Evolutionary conservation across 2,888 invertebrate species (phyloP).

Genomic region (Plebejus argus): DNA sequence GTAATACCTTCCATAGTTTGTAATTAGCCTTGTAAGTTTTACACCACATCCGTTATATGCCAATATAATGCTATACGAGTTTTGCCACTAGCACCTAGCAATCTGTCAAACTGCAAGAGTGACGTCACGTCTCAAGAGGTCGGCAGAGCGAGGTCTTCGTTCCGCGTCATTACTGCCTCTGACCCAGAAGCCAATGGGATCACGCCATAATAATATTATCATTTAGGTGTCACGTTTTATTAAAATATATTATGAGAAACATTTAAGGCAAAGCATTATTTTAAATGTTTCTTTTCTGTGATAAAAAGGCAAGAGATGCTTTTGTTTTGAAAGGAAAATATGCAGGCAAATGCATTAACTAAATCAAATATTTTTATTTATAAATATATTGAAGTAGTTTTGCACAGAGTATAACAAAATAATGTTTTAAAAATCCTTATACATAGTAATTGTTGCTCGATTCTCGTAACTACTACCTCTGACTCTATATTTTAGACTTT

Average conservation of each 20-base stretch:
- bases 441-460: no score
- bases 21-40: no score
- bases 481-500: neutral
- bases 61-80: neutral
- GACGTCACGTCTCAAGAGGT: slow-evolving; percentile 8
- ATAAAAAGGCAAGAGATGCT: no score
- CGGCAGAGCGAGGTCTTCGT: neutral
- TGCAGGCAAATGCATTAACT: no score
- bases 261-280: neutral
- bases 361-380: no score
- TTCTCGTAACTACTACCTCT: no score
- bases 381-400: no score
- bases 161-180: slow-evolving; percentile 33
- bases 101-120: neutral
- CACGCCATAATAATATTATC: neutral
- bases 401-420: no score
- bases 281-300: no score
- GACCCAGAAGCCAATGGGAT: slow-evolving; percentile 31
- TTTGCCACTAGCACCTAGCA: neutral
- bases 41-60: neutral
- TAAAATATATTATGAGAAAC: neutral
- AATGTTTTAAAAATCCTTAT: no score
- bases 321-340: no score
- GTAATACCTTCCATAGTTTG: no score
- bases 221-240: neutral